Percentiles rank a stretch among this genome's conserved stretches.
phyloP scores from a whole-genome alignment of 2,888 invertebrate genomes.

The Lapara coniferarum region DNA sequence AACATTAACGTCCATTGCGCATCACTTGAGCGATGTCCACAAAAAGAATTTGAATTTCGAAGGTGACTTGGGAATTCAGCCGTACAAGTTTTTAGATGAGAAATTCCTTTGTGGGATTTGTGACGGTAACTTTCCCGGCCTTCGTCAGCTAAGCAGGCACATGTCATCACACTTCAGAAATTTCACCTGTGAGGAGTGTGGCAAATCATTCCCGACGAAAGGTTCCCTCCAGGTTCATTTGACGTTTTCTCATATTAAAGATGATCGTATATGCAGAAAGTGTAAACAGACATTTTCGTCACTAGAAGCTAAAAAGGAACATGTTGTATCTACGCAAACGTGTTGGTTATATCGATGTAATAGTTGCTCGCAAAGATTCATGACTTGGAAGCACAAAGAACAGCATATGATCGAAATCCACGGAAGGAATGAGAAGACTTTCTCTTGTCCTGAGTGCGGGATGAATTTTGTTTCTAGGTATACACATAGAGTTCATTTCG shows the following conservation, averaged over 20 bases:
- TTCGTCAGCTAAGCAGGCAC: conserved; percentile 59
- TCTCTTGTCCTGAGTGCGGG: conserved; percentile 43
- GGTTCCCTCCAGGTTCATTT: conserved; percentile 29
- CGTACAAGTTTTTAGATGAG: conserved; percentile 26
- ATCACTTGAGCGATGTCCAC: conserved; percentile 43
- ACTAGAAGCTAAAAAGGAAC: conserved; percentile 43
- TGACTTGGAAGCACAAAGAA: conserved; percentile 38
- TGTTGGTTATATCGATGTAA: conserved; percentile 48
- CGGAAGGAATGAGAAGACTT: conserved; percentile 41
- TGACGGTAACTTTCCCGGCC: conserved; percentile 46
- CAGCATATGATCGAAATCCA: conserved; percentile 45
- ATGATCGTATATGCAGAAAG: conserved; percentile 34
- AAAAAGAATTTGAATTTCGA: conserved; percentile 21
- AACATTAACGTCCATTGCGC: conserved; percentile 38
- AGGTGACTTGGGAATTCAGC: conserved; percentile 23
- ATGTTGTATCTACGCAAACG: conserved; percentile 39
- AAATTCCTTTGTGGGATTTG: conserved; percentile 53
- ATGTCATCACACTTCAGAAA: conserved; percentile 58
- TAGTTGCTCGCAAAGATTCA: conserved; percentile 44
- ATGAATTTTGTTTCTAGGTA: conserved; percentile 1
- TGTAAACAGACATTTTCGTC: conserved; percentile 33
- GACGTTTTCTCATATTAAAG: conserved; percentile 25
- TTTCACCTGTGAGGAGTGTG: conserved; percentile 39
- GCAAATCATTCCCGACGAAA: conserved; percentile 37
- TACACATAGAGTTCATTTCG: conserved; percentile 19